phyloP scores from a whole-genome alignment of 2,888 invertebrate species.

The Cephalotes varians region DNA sequence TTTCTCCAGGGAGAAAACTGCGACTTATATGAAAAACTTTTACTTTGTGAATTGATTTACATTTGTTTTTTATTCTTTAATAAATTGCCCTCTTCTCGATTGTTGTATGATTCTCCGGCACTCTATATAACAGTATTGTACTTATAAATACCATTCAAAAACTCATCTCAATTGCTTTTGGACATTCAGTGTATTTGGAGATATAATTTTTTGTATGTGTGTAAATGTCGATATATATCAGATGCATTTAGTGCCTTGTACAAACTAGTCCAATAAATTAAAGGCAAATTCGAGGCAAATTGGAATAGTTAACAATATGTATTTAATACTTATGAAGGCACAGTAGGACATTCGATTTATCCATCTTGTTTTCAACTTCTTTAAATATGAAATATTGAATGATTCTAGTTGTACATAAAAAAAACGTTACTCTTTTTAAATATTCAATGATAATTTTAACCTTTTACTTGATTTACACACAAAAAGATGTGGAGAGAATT shows the following conservation, averaged over 20 bases:
- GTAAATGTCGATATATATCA: constrained; percentile 49
- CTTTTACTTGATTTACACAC: neutral
- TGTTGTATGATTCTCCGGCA: constrained; percentile 21
- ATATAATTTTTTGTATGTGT: constrained; percentile 62
- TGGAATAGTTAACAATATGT: neutral
- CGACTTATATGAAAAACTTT: neutral
- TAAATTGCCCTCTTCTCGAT: constrained; percentile 14
- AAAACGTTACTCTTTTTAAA: neutral
- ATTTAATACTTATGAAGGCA: constrained; percentile 4
- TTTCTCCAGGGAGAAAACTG: neutral
- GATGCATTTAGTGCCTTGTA: constrained; percentile 68
- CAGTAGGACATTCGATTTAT: neutral
- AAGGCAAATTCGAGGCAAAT: constrained; percentile 17
- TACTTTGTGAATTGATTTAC: neutral
- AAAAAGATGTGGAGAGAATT: neutral
- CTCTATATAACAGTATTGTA: constrained; percentile 39
- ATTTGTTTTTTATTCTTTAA: neutral
- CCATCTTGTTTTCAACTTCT: neutral
- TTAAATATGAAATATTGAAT: neutral
- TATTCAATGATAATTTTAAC: neutral
- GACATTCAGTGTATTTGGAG: constrained; percentile 39
- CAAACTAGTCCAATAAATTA: constrained; percentile 48
- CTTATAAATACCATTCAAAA: constrained; percentile 34
- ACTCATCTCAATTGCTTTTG: constrained; percentile 24
- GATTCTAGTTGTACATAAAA: neutral